Evolutionary conservation across 2,113 vertebrate species (phyloP).

Genomic region (Plectropomus leopardus): DNA sequence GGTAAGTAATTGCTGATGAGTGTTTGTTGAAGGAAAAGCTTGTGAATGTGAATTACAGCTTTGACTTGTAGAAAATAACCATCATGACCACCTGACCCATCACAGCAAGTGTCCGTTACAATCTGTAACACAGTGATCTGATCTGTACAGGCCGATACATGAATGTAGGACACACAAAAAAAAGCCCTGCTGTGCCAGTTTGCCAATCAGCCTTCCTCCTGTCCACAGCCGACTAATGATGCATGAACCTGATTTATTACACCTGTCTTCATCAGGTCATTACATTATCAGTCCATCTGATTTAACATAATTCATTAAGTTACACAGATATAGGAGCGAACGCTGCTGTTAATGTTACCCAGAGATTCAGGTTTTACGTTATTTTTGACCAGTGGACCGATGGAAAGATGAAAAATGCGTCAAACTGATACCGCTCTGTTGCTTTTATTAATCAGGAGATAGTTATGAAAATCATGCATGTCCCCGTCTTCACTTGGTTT

Average conservation of each 20-base stretch:
- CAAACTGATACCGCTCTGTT: not conserved
- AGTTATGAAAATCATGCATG: not conserved
- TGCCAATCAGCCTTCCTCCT: not conserved
- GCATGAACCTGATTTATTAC: constrained; percentile 30
- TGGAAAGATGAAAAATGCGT: not conserved
- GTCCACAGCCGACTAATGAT: constrained; percentile 13
- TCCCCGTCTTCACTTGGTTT: too few relatives aligned
- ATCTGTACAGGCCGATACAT: not conserved
- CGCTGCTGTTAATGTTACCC: not conserved
- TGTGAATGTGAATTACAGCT: not conserved
- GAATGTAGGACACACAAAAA: not conserved
- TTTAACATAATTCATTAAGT: constrained; percentile 4
- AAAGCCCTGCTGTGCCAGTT: not conserved
- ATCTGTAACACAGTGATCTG: not conserved
- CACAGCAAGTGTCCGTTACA: not conserved
- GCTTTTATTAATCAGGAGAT: not conserved
- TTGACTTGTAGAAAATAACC: not conserved
- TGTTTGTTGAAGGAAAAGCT: not conserved
- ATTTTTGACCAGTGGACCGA: not conserved
- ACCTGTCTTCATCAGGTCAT: not conserved
- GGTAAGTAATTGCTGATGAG: not conserved
- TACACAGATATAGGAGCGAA: not conserved
- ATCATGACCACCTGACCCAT: not conserved
- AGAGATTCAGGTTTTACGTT: not conserved
- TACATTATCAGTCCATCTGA: not conserved